A percentile compares a stretch with the other conserved stretches of the same genome.
Conservation (phyloP, 2,888 invertebrate genomes). For the Eupithecia tripunctaria region DNA sequence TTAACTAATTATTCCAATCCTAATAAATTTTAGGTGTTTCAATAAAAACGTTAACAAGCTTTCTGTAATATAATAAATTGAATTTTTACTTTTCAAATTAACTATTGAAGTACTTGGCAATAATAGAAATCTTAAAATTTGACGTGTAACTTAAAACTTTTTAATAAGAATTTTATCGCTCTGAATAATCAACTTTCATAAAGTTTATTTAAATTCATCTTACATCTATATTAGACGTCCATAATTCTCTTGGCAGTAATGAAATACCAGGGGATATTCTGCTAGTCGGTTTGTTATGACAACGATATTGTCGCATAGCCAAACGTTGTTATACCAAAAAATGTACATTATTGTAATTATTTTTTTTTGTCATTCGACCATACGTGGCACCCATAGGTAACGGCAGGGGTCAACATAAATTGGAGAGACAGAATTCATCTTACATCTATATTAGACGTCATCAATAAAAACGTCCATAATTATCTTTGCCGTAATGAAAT, state of each 20-base stretch:
- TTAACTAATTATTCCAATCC: too few species aligned
- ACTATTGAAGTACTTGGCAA: constrained; percentile 22
- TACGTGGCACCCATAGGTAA: too few species aligned
- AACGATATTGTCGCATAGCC: too few species aligned
- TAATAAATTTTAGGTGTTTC: neutral
- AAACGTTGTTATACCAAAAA: too few species aligned
- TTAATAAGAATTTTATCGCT: constrained; percentile 28
- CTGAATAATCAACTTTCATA: constrained; percentile 12
- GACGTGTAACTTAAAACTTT: constrained; percentile 25
- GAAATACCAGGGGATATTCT: neutral
- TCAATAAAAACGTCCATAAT: too few species aligned
- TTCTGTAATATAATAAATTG: neutral
- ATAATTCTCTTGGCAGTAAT: neutral
- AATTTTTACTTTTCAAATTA: constrained; percentile 22
- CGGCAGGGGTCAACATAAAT: too few species aligned
- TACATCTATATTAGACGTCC: neutral
- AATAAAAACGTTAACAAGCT: neutral
- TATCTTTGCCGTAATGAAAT: neutral
- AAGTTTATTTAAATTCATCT: neutral
- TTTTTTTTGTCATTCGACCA: too few species aligned
- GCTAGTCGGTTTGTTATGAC: neutral
- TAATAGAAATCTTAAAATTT: constrained; percentile 20
- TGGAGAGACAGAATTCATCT: too few species aligned
- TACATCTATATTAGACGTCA: neutral
- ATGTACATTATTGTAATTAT: too few species aligned